phyloP scores from a whole-genome alignment of 2,797 vertebrate species.

The Crenuchus spilurus region DNA sequence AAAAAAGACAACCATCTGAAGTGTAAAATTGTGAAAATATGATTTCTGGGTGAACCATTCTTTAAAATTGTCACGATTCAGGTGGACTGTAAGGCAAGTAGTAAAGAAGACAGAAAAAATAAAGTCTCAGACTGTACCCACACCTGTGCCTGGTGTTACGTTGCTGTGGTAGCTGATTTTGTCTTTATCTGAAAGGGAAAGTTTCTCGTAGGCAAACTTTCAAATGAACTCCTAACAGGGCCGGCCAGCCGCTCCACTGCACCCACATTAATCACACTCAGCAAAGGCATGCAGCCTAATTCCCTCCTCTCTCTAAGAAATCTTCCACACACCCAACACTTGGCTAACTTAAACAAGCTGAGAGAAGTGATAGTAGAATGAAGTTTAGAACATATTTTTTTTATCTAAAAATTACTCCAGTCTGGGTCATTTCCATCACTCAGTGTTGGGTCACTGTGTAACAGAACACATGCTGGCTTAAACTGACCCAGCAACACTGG shows the following conservation, averaged over 20 bases:
- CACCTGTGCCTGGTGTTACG: background rate
- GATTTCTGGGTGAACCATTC: too few species aligned
- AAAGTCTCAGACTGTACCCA: background rate
- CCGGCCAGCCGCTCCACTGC: slow-evolving; percentile 35
- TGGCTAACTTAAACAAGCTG: background rate
- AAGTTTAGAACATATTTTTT: slow-evolving; percentile 31
- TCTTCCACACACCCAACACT: slow-evolving; percentile 31
- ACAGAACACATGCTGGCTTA: too few species aligned
- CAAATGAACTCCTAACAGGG: slow-evolving; percentile 48
- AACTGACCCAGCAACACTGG: too few species aligned
- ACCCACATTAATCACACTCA: slow-evolving; percentile 49
- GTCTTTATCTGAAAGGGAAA: slow-evolving; percentile 24
- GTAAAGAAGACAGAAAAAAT: background rate
- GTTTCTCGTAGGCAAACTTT: slow-evolving; percentile 42
- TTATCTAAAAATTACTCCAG: slow-evolving; percentile 37
- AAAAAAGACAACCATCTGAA: too few species aligned
- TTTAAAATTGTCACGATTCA: too few species aligned
- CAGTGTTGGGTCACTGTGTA: too few species aligned
- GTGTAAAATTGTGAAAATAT: too few species aligned
- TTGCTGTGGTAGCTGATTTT: slow-evolving; percentile 1
- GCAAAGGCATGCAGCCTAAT: slow-evolving; percentile 35
- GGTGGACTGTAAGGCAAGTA: too few species aligned
- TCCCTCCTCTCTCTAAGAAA: slow-evolving; percentile 27
- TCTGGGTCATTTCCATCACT: too few species aligned
- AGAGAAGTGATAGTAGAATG: slow-evolving; percentile 21